phyloP scores from a whole-genome alignment of 1,140 invertebrate species.

The Trachymyrmex cornetzi region DNA sequence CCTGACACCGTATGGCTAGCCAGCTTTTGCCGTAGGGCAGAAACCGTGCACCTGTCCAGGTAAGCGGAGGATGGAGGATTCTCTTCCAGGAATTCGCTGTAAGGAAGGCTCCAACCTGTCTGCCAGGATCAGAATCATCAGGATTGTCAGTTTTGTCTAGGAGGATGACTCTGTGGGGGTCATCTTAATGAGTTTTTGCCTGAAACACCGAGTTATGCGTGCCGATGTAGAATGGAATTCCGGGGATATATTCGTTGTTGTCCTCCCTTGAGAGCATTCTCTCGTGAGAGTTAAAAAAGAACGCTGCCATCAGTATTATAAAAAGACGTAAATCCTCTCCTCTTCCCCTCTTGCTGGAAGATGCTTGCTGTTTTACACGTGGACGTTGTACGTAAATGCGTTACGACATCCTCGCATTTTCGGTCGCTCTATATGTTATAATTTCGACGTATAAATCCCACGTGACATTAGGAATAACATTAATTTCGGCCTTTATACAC shows the following conservation, averaged over 20 bases:
- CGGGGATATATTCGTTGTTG: slow-evolving; percentile 32
- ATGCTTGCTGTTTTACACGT: neutral
- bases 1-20: slow-evolving; percentile 78
- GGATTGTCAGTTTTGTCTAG: slow-evolving; percentile 82
- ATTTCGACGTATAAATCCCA: slow-evolving; percentile 58
- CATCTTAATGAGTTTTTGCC: slow-evolving; percentile 82
- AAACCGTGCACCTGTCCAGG: slow-evolving; percentile 85
- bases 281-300: slow-evolving; percentile 24
- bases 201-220: neutral
- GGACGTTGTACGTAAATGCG: neutral
- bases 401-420: neutral
- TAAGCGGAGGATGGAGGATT: slow-evolving; percentile 76
- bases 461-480: slow-evolving; percentile 65
- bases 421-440: neutral
- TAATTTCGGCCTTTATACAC: slow-evolving; percentile 62
- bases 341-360: slow-evolving; percentile 20
- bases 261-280: neutral
- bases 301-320: neutral
- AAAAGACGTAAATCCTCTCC: slow-evolving; percentile 1
- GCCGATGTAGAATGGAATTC: slow-evolving; percentile 35
- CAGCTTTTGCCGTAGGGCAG: slow-evolving; percentile 77
- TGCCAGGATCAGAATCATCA: slow-evolving; percentile 84
- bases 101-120: slow-evolving; percentile 84
- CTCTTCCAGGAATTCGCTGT: slow-evolving; percentile 82
- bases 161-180: slow-evolving; percentile 67